Evolutionary conservation across 2,888 invertebrate species (phyloP), one percentile per base, ranked within the genome.

Genomic region (Idaea dimidiata): DNA sequence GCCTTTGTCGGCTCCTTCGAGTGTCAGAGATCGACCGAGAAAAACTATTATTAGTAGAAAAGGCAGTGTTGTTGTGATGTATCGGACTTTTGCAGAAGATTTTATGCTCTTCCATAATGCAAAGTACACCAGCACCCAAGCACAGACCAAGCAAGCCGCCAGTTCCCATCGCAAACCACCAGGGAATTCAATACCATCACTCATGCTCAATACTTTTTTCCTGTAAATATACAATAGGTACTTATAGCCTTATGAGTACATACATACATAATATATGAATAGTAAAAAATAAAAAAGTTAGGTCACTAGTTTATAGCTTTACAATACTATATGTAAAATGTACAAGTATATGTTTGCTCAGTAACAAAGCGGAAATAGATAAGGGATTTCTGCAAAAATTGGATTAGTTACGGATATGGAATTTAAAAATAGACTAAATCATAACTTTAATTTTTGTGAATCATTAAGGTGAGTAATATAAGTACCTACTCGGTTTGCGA

Each of bases 91-190:
- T 53, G 97, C 97, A 59, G 98, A 98, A n/a, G 98, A 97, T 84
- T 97, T 97, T 66, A 98, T 97, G 69, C 98, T 98, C 90, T 98
- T 99, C 97, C 98, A 99, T 60, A 99, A 95, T 72, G 98, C 97
- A 88, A 99, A 97, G 90, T 99, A 99, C 62, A 99, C 97, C 76
- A 99, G 91, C 68, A 98, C 94, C 99, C 99, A 99, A 69, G 98
- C 97, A 77, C 97, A 95, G 61, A 98, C 94, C 62, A 99, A 93
- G 80, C 98, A 97, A 59, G 97, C 96, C 33, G 97, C 96, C 66
- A 99, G 89, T 81, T 98, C 97, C 97, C 97, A 97, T 76, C 97
- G 94, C 82, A 98, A 92, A 70, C 92, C 93, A 64, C 97, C 97
- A 43, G 96, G 95, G 74, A 94, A 95, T 79, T 98, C 97, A 66